Percentiles rank a stretch among this genome's conserved stretches.
Evolutionary conservation across 2,888 invertebrate genomes (phyloP).

Genomic region (Teinopalpus imperialis): DNA sequence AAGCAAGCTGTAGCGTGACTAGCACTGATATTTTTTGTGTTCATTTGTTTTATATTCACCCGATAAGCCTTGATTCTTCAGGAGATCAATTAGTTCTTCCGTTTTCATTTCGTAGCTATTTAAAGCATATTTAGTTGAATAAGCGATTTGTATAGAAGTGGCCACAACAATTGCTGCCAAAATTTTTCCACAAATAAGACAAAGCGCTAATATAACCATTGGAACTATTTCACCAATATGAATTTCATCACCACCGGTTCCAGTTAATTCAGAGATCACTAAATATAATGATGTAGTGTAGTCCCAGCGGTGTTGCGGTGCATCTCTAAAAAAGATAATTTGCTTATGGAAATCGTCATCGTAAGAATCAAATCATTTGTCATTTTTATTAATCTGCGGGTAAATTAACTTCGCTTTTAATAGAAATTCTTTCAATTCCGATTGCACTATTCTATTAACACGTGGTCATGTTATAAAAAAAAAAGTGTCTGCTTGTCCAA

Average conservation of each 20-base stretch:
- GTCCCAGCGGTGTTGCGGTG: slow-evolving; percentile 58
- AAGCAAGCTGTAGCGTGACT: too few relatives aligned
- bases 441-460: too few relatives aligned
- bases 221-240: slow-evolving; percentile 45
- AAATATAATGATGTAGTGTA: slow-evolving; percentile 66
- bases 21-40: too few relatives aligned
- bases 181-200: slow-evolving; percentile 64
- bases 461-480: too few relatives aligned
- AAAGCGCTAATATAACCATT: slow-evolving; percentile 51
- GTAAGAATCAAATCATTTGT: too few relatives aligned
- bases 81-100: slow-evolving; percentile 57
- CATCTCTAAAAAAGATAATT: too few relatives aligned
- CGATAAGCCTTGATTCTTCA: slow-evolving; percentile 70
- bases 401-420: too few relatives aligned
- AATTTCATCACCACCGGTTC: slow-evolving; percentile 66
- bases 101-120: slow-evolving; percentile 60
- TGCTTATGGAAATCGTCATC: too few relatives aligned
- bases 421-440: too few relatives aligned
- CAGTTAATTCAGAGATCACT: slow-evolving; percentile 54
- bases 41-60: too few relatives aligned
- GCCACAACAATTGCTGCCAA: slow-evolving; percentile 64
- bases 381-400: too few relatives aligned
- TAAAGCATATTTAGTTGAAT: slow-evolving; percentile 61
- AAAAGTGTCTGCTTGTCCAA: too few relatives aligned
- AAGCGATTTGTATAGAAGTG: slow-evolving; percentile 61